Evolutionary conservation across 1,140 invertebrate genomes (phyloP).

Genomic region (Metaphire vulgaris): DNA sequence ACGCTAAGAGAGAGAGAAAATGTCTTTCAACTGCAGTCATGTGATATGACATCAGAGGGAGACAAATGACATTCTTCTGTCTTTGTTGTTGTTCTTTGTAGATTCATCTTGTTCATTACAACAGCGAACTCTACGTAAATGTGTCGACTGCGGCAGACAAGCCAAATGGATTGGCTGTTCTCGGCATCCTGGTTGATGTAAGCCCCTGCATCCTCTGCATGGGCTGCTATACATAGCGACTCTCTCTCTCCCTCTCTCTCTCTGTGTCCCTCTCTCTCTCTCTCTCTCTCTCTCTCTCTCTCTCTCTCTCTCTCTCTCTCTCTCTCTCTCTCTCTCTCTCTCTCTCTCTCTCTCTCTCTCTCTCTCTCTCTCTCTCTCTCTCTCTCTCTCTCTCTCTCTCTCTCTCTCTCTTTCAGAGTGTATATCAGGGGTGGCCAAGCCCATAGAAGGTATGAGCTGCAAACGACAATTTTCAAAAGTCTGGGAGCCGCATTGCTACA

Average conservation of each 20-base stretch:
- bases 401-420: too few relatives aligned
- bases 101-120: conserved; percentile 91
- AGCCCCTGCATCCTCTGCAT: neutral
- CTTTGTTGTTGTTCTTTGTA: conserved; percentile 56
- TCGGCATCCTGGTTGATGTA: conserved; percentile 65
- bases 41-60: neutral
- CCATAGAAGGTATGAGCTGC: too few relatives aligned
- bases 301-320: neutral
- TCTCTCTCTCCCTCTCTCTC: neutral
- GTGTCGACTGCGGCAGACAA: conserved; percentile 73
- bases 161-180: conserved; percentile 63
- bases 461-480: too few relatives aligned
- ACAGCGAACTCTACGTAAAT: conserved; percentile 71
- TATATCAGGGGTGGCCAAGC: too few relatives aligned
- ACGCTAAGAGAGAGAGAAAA: neutral
- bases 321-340: neutral
- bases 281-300: neutral
- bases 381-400: too few relatives aligned
- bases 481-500: too few relatives aligned
- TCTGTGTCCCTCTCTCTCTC: too few relatives aligned
- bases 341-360: neutral
- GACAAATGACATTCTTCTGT: neutral
- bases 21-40: neutral
- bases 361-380: neutral
- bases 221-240: neutral